phyloP scores from a whole-genome alignment of 2,113 vertebrate species.

The Poicephalus meyeri region DNA sequence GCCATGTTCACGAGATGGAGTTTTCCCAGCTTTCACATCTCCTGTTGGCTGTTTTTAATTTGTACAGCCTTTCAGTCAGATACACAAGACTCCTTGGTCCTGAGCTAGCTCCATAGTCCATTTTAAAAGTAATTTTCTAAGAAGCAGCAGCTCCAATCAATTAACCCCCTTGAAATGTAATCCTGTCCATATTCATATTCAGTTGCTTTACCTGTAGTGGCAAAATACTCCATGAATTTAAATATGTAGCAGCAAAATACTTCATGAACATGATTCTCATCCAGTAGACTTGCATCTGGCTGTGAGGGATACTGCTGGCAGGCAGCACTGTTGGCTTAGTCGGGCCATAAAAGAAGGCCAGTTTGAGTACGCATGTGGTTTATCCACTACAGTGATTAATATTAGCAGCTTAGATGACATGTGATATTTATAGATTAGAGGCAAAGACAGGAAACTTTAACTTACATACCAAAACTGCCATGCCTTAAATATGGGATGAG shows the following conservation, averaged over 20 bases:
- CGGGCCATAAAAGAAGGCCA: not conserved
- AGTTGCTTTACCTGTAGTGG: not conserved
- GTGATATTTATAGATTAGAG: not conserved
- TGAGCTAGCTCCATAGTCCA: not conserved
- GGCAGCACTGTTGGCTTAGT: not conserved
- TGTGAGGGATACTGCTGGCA: constrained; percentile 5
- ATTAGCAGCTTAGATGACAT: constrained; percentile 3
- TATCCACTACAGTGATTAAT: not conserved
- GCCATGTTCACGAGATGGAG: not conserved
- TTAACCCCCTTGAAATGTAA: not conserved
- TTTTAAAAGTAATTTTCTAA: not conserved
- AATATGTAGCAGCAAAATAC: not conserved
- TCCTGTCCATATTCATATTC: not conserved
- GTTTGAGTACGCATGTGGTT: not conserved
- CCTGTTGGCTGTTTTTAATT: not conserved
- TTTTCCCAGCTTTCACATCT: not conserved
- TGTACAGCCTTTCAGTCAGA: not conserved
- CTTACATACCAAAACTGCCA: not conserved
- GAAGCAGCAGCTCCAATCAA: not conserved
- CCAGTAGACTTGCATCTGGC: not conserved
- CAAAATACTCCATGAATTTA: not conserved
- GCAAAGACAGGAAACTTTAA: not conserved
- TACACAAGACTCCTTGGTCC: not conserved
- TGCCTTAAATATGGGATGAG: constrained; percentile 5
- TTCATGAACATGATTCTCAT: not conserved